Evolutionary conservation across 2,797 vertebrate species (phyloP).

Genomic region (Tapirus indicus): DNA sequence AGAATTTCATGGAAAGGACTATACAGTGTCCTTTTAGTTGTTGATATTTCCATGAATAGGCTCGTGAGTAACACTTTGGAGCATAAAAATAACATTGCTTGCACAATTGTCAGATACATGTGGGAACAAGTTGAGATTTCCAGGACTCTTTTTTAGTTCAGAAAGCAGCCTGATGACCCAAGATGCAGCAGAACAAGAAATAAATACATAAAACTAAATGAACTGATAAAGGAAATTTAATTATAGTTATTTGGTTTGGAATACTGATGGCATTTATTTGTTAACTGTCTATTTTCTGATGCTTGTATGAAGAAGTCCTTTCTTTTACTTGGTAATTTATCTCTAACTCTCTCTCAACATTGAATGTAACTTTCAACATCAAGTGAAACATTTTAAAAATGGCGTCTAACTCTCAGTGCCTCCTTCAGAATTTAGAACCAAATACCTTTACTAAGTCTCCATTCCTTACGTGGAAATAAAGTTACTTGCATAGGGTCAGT

Average conservation of each 20-base stretch:
- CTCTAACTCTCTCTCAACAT: background rate
- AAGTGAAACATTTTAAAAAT: constrained; percentile 55
- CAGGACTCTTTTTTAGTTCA: background rate
- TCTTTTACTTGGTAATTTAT: constrained; percentile 26
- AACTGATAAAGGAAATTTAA: background rate
- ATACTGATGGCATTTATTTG: background rate
- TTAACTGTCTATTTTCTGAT: constrained; percentile 21
- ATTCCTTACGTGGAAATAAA: background rate
- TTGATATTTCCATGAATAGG: background rate
- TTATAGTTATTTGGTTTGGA: constrained; percentile 6
- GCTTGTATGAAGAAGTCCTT: background rate
- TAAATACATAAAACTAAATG: constrained; percentile 39
- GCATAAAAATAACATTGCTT: background rate
- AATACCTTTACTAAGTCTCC: background rate
- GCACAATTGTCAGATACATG: background rate
- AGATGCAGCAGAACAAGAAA: constrained; percentile 34
- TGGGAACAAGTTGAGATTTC: background rate
- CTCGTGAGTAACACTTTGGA: background rate
- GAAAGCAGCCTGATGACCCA: background rate
- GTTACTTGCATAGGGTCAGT: background rate
- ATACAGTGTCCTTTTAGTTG: background rate
- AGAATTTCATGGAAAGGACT: background rate
- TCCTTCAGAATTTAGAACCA: constrained; percentile 54
- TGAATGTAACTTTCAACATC: background rate
- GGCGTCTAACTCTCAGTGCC: background rate